A percentile compares a stretch with the other conserved stretches of the same genome.
These are phyloP conservation scores for Mareca penelope DNA, from an alignment of 2,797 vertebrate species.

Conservation along the genomic window DNA sequence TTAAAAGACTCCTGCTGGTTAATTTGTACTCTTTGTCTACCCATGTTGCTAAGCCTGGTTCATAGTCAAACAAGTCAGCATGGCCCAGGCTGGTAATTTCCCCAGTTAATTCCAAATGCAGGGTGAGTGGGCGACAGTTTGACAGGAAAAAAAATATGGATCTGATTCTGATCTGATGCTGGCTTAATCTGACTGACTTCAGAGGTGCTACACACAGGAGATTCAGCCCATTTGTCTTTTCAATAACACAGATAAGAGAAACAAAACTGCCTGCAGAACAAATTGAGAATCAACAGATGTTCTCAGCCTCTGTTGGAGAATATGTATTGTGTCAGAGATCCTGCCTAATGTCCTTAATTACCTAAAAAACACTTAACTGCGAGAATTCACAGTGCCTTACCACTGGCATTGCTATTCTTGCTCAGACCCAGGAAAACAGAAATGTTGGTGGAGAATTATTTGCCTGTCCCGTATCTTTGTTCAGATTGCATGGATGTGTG, in stretches of 20 bases:
- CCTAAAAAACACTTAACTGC: not conserved
- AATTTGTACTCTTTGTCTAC: not conserved
- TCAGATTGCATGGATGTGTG: not conserved
- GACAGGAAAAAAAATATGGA: not conserved
- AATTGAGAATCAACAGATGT: not conserved
- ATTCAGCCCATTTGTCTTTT: not conserved
- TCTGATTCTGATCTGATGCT: not conserved
- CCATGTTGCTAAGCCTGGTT: not conserved
- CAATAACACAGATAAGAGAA: not conserved
- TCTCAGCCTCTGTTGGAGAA: not conserved
- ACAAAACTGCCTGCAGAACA: not conserved
- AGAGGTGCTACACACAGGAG: not conserved
- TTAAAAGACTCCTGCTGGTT: not conserved
- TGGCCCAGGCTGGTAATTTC: not conserved
- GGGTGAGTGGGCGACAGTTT: not conserved
- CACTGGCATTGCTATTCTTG: not conserved
- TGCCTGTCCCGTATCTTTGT: not conserved
- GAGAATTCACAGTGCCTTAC: not conserved
- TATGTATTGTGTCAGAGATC: not conserved
- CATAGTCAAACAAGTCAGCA: not conserved
- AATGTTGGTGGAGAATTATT: not conserved
- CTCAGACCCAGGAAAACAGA: not conserved
- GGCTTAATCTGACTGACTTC: not conserved
- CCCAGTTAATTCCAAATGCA: not conserved
- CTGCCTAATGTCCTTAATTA: not conserved